Base-by-base conservation (phyloP, 2,888 invertebrate genomes). In the Pilophorus perplexus region DNA sequence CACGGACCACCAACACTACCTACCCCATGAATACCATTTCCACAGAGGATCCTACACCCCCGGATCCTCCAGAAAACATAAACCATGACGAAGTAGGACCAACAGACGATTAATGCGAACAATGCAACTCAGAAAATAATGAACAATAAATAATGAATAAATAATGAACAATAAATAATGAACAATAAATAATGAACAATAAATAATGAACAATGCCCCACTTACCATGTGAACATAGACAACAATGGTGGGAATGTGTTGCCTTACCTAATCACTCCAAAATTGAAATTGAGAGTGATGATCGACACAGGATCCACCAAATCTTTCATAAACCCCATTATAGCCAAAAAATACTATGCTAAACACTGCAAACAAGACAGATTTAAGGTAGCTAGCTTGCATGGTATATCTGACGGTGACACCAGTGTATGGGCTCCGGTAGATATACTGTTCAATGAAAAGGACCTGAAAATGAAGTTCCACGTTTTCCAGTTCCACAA, bases 401-500 rank as follows among this genome's bases (percentile, higher is more conserved):
- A 59, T 59, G 54, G 42, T 14, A 14, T 14, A 28, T 14, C 14
- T 23, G 8, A 16, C 25, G 55, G 57, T 66, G 28, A 62, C 4
- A 10, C 22, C 60, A 10, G 52, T 33, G 33, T 64, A 6, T 8
- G n/a, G 25, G 44, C 25, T 8, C 50, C 64, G 6, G 28, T 12
- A 5, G 14, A 12, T n/a, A 33, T 28, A 6, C n/a, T 52, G 27
- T 64, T 46, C 16, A 46, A 46, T 16, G 10, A 20, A 12, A 12
- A 12, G 10, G 10, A 22, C 14, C n/a, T n/a, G n/a, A n/a, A n/a
- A n/a, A n/a, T n/a, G n/a, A n/a, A n/a, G n/a, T n/a, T n/a, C n/a
- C n/a, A n/a, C n/a, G n/a, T n/a, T n/a, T n/a, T n/a, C n/a, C n/a
- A n/a, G n/a, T n/a, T n/a, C n/a, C n/a, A n/a, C 3, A 44, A 69